Conservation (phyloP, 1,140 invertebrate species). For the Diorhabda carinulata region DNA sequence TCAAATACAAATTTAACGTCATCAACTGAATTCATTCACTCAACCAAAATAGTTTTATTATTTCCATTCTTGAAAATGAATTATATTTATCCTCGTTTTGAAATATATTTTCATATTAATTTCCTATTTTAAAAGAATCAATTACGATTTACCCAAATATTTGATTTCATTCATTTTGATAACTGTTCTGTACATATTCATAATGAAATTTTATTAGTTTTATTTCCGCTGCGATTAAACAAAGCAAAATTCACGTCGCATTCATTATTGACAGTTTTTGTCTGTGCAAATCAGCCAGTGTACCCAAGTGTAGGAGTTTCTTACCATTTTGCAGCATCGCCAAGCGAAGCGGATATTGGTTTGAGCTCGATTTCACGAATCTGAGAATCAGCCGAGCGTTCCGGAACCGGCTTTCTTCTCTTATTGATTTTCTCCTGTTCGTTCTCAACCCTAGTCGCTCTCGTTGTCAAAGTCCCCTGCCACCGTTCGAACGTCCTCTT, state of each 20-base stretch:
- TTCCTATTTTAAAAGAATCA: too few relatives aligned
- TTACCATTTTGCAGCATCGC: slow-evolving; percentile 43
- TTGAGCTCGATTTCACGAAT: slow-evolving; percentile 49
- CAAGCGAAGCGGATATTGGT: slow-evolving; percentile 46
- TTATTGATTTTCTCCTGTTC: slow-evolving; percentile 47
- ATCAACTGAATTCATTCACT: too few relatives aligned
- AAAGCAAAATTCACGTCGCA: background rate
- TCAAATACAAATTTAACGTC: too few relatives aligned
- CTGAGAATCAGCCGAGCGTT: slow-evolving; percentile 49
- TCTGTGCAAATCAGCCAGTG: slow-evolving; percentile 40
- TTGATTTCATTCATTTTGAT: too few relatives aligned
- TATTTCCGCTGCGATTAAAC: background rate
- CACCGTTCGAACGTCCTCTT: slow-evolving; percentile 6
- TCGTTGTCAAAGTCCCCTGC: slow-evolving; percentile 20
- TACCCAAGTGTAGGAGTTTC: slow-evolving; percentile 34
- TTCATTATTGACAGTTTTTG: slow-evolving; percentile 7
- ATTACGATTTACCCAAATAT: too few relatives aligned
- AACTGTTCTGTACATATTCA: too few relatives aligned
- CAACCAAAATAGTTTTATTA: too few relatives aligned
- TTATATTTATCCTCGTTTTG: too few relatives aligned
- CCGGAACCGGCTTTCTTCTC: slow-evolving; percentile 49
- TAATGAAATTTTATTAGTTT: too few relatives aligned
- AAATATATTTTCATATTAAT: too few relatives aligned
- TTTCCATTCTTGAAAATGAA: too few relatives aligned
- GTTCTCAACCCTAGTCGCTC: slow-evolving; percentile 15